Evolutionary conservation across 1,140 invertebrate species (phyloP).

Genomic region (Neodiprion fabricii): DNA sequence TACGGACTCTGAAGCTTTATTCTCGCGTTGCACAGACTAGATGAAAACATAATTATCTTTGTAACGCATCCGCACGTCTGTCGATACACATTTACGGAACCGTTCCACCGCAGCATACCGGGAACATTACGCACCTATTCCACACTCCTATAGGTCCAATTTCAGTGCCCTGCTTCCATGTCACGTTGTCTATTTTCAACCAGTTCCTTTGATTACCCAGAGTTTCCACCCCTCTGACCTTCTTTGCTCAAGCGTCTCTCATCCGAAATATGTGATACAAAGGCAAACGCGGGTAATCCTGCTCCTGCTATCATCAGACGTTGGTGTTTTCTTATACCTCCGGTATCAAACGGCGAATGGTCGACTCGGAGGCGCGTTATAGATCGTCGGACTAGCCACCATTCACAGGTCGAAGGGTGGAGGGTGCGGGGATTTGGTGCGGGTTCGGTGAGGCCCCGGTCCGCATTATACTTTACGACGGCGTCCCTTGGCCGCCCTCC

Average conservation of each 20-base stretch:
- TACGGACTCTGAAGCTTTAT: not conserved
- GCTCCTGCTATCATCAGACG: not conserved
- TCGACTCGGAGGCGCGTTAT: not conserved
- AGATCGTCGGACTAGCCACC: not conserved
- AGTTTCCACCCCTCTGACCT: not conserved
- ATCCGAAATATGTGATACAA: too few species aligned
- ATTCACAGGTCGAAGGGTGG: conserved; percentile 17
- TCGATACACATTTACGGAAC: too few species aligned
- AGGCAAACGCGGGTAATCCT: too few species aligned
- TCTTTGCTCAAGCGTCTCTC: too few species aligned
- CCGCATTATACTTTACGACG: conserved; percentile 52
- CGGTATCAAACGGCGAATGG: not conserved
- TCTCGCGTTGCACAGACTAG: too few species aligned
- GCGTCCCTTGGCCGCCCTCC: conserved; percentile 44
- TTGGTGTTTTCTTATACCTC: not conserved
- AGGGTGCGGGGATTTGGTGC: conserved; percentile 29
- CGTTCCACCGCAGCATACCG: too few species aligned
- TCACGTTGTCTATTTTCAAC: too few species aligned
- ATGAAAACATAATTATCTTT: too few species aligned
- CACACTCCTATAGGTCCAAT: too few species aligned
- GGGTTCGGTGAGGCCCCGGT: conserved; percentile 47
- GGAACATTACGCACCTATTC: too few species aligned
- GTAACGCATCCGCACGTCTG: too few species aligned
- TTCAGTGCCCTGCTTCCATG: too few species aligned
- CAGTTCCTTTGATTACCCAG: not conserved